phyloP scores from a whole-genome alignment of 2,797 vertebrate genomes.

The Cheirogaleus major region DNA sequence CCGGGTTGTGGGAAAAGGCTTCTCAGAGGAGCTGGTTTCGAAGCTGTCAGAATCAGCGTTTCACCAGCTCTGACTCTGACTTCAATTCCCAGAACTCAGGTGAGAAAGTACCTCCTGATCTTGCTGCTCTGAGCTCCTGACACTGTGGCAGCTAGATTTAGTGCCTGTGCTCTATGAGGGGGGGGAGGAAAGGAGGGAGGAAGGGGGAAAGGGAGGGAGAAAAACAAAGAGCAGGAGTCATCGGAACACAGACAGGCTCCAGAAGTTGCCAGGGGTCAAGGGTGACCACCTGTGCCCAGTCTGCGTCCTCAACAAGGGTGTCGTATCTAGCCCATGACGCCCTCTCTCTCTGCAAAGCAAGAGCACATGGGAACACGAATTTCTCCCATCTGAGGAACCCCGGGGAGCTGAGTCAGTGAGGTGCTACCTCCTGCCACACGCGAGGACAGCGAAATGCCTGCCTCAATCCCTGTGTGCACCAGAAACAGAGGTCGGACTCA shows the following conservation, averaged over 20 bases:
- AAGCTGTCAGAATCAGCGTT: neutral
- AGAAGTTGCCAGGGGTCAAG: neutral
- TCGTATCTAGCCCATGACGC: neutral
- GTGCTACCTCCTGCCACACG: neutral
- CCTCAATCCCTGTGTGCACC: fast-evolving
- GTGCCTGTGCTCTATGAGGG: neutral
- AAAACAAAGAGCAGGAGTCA: neutral
- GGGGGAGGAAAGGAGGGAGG: fast-evolving
- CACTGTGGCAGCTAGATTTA: neutral
- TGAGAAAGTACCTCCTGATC: neutral
- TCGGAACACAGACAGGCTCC: neutral
- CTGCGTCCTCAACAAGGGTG: fast-evolving
- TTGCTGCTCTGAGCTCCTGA: neutral
- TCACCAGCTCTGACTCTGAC: neutral
- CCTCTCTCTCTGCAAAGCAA: neutral
- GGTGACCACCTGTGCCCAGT: neutral
- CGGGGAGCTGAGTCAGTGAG: neutral
- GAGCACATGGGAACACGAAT: neutral
- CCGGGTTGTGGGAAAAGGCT: neutral
- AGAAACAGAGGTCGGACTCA: neutral
- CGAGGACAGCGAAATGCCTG: neutral
- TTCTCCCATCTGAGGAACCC: neutral
- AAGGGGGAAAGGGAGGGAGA: too few relatives aligned
- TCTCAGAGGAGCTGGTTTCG: neutral
- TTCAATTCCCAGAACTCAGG: neutral